Base-by-base conservation (phyloP, 2,797 vertebrate genomes). In the Mycteria americana region DNA sequence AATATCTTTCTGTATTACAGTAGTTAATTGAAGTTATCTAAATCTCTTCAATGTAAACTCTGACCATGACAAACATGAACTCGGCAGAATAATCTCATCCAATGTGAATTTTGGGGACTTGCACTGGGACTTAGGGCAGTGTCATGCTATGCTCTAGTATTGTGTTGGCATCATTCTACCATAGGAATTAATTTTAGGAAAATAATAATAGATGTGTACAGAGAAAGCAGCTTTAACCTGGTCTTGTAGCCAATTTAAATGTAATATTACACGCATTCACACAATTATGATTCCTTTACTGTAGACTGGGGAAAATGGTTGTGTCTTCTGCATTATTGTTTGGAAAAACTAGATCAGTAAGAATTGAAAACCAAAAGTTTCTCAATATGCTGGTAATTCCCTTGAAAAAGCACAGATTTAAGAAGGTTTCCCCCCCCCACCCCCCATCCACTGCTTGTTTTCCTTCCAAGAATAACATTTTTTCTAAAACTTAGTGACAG, bases 1-100 rank as follows among this genome's bases (percentile, higher is more conserved):
- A 64, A 89, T 85, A 89, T 64, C 45, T 93, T 93, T 78, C 46
- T 89, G 37, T 81, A n/a, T 89, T 87, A 70, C 45, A 28, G 39
- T 76, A 31, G 82, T 91, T 94, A 89, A 93, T 81, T 93, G 74
- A 88, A 83, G 39, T 78, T 92, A 59, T 41, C 41, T 88, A 62
- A 90, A 94, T 33, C 7, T n/a, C 31, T 94, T 87, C 39, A 53
- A 27, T 86, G 56, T 54, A 94, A 89, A 83, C 43, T 16, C 14
- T 79, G 85, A 65, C 54, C 14, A 18, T 63, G 74, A 31, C 27
- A 73, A 93, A 90, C 30, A 37, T 23, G 21, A 95, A 21, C 54
- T 73, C 6, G 11, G 27, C 35, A 53, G 50, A 82, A 78, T 31
- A 68, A 59, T 68, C 41, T 93, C 60, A 68, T 70, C 21, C 37